These are phyloP conservation scores for Polymixis flavicincta DNA, from an alignment of 2,888 invertebrate genomes.

Conservation along the genomic window DNA sequence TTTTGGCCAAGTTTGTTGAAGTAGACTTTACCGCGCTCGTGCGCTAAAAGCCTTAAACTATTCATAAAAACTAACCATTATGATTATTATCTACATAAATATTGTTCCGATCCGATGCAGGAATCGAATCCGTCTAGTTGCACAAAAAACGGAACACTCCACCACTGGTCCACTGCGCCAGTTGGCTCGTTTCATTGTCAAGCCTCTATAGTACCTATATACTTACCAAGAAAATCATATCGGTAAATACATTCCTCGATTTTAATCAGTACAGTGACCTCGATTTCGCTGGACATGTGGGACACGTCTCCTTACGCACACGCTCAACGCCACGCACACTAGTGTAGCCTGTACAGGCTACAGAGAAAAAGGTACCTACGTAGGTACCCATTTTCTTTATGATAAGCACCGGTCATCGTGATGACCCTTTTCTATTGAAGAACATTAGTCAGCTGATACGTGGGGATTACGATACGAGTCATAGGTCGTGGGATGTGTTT, in stretches of 20 bases:
- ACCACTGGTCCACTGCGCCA: neutral
- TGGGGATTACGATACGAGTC: conserved; percentile 34
- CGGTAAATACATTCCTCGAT: conserved; percentile 33
- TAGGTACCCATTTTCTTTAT: conserved; percentile 22
- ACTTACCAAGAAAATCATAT: conserved; percentile 22
- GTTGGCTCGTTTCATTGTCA: conserved; percentile 7
- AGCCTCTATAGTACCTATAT: neutral
- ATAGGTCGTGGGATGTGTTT: conserved; percentile 12
- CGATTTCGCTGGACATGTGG: conserved; percentile 39
- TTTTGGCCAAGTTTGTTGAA: neutral
- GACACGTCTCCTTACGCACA: conserved; percentile 42
- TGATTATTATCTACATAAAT: no score
- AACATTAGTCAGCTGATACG: conserved; percentile 44
- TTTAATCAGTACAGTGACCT: conserved; percentile 40
- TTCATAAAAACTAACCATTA: no score
- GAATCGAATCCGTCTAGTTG: neutral
- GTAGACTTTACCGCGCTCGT: neutral
- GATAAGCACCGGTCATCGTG: conserved; percentile 36
- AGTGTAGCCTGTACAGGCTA: neutral
- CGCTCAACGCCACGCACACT: conserved; percentile 7
- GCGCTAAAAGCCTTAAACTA: no score
- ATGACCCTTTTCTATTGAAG: conserved; percentile 37
- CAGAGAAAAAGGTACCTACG: neutral
- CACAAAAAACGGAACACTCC: neutral
- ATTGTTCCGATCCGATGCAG: neutral